Conservation (phyloP, 1,140 invertebrate species). For the Pogonognathellus flavescens region DNA sequence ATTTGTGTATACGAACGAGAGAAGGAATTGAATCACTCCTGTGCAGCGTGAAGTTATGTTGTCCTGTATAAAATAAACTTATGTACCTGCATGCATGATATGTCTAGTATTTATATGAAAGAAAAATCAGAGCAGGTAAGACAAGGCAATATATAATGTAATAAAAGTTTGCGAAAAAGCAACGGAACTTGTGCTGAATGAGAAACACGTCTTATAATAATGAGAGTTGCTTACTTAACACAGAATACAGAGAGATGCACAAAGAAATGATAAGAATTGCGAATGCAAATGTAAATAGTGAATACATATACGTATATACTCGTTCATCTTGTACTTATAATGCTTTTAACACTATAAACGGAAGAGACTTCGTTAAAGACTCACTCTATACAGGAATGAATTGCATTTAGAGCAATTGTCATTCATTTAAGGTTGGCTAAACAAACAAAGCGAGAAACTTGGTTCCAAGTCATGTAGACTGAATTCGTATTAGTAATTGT, state of each 20-base stretch:
- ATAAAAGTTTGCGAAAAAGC: conserved; percentile 25
- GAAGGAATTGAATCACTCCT: background rate
- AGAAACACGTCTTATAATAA: conserved; percentile 18
- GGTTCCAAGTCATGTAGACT: too few species aligned
- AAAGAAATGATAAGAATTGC: conserved; percentile 3
- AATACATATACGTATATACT: too few species aligned
- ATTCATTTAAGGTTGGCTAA: conserved; percentile 35
- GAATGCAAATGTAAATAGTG: conserved; percentile 7
- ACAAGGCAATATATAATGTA: background rate
- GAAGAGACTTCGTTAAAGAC: too few species aligned
- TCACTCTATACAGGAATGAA: background rate
- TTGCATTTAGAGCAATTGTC: conserved; percentile 16
- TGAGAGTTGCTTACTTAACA: conserved; percentile 5
- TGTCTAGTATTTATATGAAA: background rate
- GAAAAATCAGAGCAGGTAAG: conserved; percentile 17
- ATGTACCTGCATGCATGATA: background rate
- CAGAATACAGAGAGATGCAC: background rate
- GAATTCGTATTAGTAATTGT: too few species aligned
- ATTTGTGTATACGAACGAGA: conserved; percentile 12
- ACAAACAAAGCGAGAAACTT: background rate
- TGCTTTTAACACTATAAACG: too few species aligned
- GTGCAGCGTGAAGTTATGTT: background rate
- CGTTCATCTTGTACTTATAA: too few species aligned
- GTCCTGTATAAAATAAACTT: too few species aligned
- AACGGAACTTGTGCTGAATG: conserved; percentile 32